Percentiles rank a stretch among this genome's conserved stretches.
These are phyloP conservation scores for human (Homo sapiens) DNA, from an alignment of 2,113 vertebrate species.

Conservation along the genomic window DNA sequence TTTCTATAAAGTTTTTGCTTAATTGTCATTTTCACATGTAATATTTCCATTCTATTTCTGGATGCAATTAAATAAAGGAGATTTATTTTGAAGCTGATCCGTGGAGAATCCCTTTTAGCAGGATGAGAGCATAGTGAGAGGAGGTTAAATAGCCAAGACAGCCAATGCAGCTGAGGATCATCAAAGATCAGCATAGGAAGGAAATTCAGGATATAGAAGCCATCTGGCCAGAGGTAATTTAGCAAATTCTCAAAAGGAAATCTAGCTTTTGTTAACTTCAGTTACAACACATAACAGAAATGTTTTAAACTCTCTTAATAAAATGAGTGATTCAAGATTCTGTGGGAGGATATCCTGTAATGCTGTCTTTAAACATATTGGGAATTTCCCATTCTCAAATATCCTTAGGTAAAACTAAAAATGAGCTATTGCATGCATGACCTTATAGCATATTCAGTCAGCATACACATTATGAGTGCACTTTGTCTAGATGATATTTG, in stretches of 20 bases:
- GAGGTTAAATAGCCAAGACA: neutral
- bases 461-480: neutral
- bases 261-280: constrained; percentile 30
- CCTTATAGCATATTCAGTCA: neutral
- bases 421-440: neutral
- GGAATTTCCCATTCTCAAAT: neutral
- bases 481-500: neutral
- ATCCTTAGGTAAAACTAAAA: neutral
- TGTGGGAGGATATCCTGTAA: neutral
- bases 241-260: constrained; percentile 19
- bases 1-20: neutral
- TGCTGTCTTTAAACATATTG: neutral
- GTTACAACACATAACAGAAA: neutral
- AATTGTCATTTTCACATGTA: neutral
- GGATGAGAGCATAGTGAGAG: neutral
- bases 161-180: neutral
- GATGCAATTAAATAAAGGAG: constrained; percentile 3
- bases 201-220: neutral
- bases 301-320: neutral
- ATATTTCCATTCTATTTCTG: constrained; percentile 3
- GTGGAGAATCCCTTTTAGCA: neutral
- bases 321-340: neutral
- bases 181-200: neutral
- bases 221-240: constrained; percentile 41
- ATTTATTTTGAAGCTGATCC: neutral